These are phyloP conservation scores for Ia io DNA, from an alignment of 2,113 vertebrate genomes.

Conservation along the genomic window DNA sequence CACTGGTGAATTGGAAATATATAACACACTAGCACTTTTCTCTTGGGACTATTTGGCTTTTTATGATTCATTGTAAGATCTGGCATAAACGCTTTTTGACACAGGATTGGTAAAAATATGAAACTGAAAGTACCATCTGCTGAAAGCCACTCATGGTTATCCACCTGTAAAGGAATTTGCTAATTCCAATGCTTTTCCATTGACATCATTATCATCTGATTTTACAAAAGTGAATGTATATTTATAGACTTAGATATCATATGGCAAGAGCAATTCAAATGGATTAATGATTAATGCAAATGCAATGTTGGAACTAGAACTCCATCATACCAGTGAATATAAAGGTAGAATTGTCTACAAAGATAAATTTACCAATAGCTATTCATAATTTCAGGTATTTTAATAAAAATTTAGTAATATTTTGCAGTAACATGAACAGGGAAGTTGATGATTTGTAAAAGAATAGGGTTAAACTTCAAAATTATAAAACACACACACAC, in stretches of 20 bases:
- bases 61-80: neutral
- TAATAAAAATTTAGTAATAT: neutral
- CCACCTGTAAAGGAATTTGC: neutral
- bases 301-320: neutral
- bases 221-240: neutral
- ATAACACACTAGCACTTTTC: neutral
- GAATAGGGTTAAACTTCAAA: neutral
- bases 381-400: neutral
- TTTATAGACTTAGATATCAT: neutral
- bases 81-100: constrained; percentile 4
- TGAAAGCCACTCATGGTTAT: neutral
- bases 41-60: neutral
- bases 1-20: constrained; percentile 15
- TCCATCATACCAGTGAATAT: neutral
- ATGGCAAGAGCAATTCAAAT: neutral
- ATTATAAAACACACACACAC: neutral
- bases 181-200: neutral
- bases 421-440: neutral
- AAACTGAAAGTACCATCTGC: constrained; percentile 16
- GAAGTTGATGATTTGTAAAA: neutral
- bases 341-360: neutral
- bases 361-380: neutral
- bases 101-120: neutral
- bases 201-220: neutral
- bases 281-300: neutral